Evolutionary conservation across 1,140 invertebrate genomes (phyloP), one percentile per base, ranked within the genome.

Genomic region (Cyclargus thomasi): DNA sequence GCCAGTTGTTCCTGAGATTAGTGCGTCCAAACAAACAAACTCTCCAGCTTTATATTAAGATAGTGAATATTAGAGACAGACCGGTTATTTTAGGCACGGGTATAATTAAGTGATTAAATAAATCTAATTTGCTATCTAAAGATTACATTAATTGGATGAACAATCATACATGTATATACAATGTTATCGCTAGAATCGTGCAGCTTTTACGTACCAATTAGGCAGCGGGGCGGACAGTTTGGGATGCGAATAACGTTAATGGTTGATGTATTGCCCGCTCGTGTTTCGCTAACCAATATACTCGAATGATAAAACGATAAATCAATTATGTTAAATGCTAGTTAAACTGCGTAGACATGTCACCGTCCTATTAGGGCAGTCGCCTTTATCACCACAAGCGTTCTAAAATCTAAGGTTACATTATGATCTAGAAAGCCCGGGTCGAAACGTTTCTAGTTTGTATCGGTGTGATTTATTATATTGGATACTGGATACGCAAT

Each of bases 381-480:
- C 20, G 55, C 55, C 18, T 75, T 73, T 76, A 79, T 80, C 69
- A 69, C 71, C 65, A 69, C 74, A 71, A 67, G 70, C 71, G 68
- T 74, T 69, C 67, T 70, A 68, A 64, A 21, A 62, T 65, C 59
- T 71, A 67, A 63, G 74, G 77, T 82, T 83, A 79, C 76, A 79
- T 78, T 75, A 78, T 74, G 77, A 72, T 79, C 69, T 74, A 77
- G 78, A 79, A 77, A 80, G 78, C 68, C 77, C 70, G 69, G 73
- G 72, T 72, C 64, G 36, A 63, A 36, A 63, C 67, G 55, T 67
- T 68, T 65, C 2, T 68, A 65, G 64, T 62, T 65, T 22, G 67
- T 47, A 21, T 63, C 39, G n/a, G 16, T 55, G 23, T 63, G 16
- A 70, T 59, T 59, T 59, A 59, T 59, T 59, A 11, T 21, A 47